Evolutionary conservation across 2,113 vertebrate genomes (phyloP), one percentile per base, ranked within the genome.

Genomic region (Scomber colias): DNA sequence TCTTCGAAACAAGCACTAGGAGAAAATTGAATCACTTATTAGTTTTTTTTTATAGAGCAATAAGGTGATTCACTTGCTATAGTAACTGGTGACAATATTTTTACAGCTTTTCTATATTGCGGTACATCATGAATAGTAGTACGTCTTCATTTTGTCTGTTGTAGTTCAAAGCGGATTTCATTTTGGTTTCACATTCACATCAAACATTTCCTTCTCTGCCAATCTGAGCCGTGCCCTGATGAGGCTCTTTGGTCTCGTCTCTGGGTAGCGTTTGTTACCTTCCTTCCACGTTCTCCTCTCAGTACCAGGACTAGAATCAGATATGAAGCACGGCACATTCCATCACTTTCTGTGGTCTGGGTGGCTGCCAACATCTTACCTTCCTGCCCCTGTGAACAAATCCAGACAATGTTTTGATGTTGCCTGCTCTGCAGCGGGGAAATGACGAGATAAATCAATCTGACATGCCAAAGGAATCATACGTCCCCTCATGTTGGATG

Each of bases 271-370:
- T 75, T 77, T 76, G 51, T 24, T 82, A 76, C 54, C 35, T 57
- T 74, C 68, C 50, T 62, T 56, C 31, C 46, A 21, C 21, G 57
- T 75, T 78, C 57, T 67, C 53, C 15, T 45, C 64, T 79, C 62
- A 31, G 44, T n/a, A 54, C 70, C 69, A 56, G 15, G 35, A 75
- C 35, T 72, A 77, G 73, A 35, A 79, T 85, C 85, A 75, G 72
- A 91, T 85, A 83, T 65, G 15, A 61, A 75, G 62, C 17, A 40
- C 30, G 49, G 67, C 76, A 72, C 88, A 90, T 92, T 92, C 81
- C 79, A 71, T 74, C 84, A 77, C 80, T 80, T 35, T 49, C 74
- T 70, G 63, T 27, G 68, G 61, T 40, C 54, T 77, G 64, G 71
- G 67, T 15, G 70, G 15, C 65, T 78, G 85, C 81, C 87, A 87